These are phyloP conservation scores for Galerucella nymphaeae DNA, from an alignment of 2,888 invertebrate genomes.

Conservation along the genomic window DNA sequence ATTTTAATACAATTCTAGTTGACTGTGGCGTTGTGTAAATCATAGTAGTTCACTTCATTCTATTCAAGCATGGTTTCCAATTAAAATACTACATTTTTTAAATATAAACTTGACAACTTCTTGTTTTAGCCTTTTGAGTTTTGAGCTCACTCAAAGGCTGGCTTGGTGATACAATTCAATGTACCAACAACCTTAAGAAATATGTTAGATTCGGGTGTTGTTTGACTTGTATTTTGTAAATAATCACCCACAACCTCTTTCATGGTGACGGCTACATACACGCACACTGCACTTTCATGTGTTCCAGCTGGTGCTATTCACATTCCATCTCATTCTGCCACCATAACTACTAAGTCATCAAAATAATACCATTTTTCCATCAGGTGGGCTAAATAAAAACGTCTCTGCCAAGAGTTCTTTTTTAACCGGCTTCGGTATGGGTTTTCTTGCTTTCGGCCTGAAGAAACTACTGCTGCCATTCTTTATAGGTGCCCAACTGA, in stretches of 20 bases:
- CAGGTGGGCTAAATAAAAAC: slow-evolving; percentile 28
- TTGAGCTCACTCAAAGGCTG: too few species aligned
- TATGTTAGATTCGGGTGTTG: too few species aligned
- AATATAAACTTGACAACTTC: too few species aligned
- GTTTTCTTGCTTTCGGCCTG: slow-evolving; percentile 80
- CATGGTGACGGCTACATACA: neutral
- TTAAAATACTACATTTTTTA: too few species aligned
- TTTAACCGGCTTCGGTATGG: slow-evolving; percentile 74
- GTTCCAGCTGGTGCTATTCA: neutral
- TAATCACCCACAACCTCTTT: neutral
- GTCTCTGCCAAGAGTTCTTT: slow-evolving; percentile 70
- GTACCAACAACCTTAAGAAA: too few species aligned
- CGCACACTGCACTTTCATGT: neutral
- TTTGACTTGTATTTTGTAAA: too few species aligned
- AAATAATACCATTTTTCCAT: slow-evolving; percentile 13
- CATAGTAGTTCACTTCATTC: too few species aligned
- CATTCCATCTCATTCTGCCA: neutral
- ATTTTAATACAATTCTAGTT: too few species aligned
- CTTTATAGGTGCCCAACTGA: slow-evolving; percentile 83
- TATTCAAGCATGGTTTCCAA: too few species aligned
- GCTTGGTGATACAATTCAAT: too few species aligned
- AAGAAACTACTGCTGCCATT: slow-evolving; percentile 87
- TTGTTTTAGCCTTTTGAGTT: too few species aligned
- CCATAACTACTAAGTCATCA: slow-evolving; percentile 8
- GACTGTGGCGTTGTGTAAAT: too few species aligned